phyloP scores from a whole-genome alignment of 1,140 invertebrate genomes.

The Bathynomus jamesi region DNA sequence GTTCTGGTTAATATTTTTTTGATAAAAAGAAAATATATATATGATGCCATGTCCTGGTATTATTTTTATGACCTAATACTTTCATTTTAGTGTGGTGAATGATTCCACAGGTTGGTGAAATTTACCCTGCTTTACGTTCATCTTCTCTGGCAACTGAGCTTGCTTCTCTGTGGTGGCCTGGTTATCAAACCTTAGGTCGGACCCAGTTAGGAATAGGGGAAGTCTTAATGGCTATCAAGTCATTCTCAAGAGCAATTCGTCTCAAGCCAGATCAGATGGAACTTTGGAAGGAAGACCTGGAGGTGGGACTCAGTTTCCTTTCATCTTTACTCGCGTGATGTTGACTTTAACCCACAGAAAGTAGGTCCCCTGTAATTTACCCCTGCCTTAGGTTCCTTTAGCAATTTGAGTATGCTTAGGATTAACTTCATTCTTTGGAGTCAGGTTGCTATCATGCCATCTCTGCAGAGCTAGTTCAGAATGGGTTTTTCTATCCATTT shows the following conservation, averaged over 20 bases:
- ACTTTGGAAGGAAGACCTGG: constrained; percentile 45
- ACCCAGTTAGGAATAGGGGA: constrained; percentile 45
- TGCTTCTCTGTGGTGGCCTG: constrained; percentile 45
- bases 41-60: background rate
- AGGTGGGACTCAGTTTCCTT: constrained; percentile 4
- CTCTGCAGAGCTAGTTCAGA: too few species aligned
- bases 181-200: constrained; percentile 46
- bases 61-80: background rate
- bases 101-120: constrained; percentile 18
- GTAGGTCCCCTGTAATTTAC: too few species aligned
- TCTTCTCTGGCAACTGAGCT: constrained; percentile 42
- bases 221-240: constrained; percentile 43
- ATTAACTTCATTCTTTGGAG: too few species aligned
- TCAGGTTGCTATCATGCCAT: too few species aligned
- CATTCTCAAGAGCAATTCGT: constrained; percentile 44
- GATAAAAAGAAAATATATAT: background rate
- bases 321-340: too few species aligned
- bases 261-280: constrained; percentile 43
- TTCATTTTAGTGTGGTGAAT: background rate
- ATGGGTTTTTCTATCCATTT: too few species aligned
- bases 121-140: constrained; percentile 28
- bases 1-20: too few species aligned
- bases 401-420: too few species aligned
- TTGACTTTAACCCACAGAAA: too few species aligned
- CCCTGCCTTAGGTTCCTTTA: too few species aligned